Evolutionary conservation across 2,797 vertebrate species (phyloP).

Genomic region (Poliocrania exsul): DNA sequence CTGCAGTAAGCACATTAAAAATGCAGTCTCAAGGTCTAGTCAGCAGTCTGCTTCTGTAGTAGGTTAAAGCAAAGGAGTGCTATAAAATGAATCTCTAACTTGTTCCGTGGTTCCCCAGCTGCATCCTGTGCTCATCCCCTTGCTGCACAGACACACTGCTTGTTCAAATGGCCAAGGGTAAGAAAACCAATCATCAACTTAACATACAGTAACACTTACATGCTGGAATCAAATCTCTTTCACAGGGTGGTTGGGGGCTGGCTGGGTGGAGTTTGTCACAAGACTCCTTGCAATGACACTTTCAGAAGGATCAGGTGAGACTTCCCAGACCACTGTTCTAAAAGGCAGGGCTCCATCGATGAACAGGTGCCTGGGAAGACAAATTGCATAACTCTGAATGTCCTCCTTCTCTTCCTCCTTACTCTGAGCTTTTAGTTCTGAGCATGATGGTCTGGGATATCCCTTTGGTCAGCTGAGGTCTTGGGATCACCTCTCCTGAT

Average conservation of each 20-base stretch:
- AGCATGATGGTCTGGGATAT: accelerated
- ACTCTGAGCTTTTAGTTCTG: neutral
- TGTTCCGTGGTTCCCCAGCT: neutral
- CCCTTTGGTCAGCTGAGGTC: neutral
- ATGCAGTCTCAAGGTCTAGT: neutral
- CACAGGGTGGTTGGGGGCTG: neutral
- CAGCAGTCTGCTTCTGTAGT: neutral
- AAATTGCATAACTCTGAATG: neutral
- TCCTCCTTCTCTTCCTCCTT: neutral
- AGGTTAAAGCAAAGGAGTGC: neutral
- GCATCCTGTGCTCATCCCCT: neutral
- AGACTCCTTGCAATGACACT: neutral
- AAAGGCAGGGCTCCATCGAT: neutral
- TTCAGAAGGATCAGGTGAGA: neutral
- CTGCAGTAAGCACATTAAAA: neutral
- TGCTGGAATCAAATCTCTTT: neutral
- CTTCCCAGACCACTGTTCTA: neutral
- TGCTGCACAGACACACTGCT: neutral
- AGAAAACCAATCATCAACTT: neutral
- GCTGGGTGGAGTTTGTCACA: neutral
- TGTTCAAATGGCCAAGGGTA: neutral
- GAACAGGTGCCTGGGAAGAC: neutral
- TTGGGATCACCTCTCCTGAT: neutral
- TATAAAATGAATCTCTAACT: neutral
- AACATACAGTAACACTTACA: neutral